These are phyloP conservation scores for Oreotrochilus melanogaster DNA, from an alignment of 2,113 vertebrate species.

Conservation along the genomic window DNA sequence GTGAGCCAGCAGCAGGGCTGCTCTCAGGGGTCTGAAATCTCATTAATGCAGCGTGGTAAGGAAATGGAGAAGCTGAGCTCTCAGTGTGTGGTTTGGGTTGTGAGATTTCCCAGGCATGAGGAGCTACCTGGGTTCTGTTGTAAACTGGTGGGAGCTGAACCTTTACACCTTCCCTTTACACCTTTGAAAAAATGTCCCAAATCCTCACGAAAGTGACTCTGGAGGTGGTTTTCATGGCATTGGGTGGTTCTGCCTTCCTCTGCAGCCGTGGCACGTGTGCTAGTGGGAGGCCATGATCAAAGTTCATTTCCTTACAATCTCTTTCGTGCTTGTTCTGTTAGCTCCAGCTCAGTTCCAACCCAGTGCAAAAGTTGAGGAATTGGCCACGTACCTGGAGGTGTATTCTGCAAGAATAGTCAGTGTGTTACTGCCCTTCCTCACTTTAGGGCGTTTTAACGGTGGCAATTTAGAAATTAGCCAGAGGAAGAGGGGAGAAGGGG, in stretches of 20 bases:
- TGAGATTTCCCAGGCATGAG: not conserved
- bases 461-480: not conserved
- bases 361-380: not conserved
- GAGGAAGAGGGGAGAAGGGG: not conserved
- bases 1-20: not conserved
- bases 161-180: fast-evolving
- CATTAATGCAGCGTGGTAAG: not conserved
- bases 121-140: not conserved
- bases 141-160: not conserved
- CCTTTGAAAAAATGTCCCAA: not conserved
- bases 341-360: not conserved
- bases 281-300: not conserved
- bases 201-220: not conserved
- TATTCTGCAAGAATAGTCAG: not conserved
- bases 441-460: not conserved
- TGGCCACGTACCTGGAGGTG: not conserved
- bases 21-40: not conserved
- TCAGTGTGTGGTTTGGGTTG: fast-evolving
- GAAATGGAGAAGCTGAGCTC: not conserved
- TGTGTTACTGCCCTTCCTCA: not conserved
- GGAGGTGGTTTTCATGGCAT: not conserved
- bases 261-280: not conserved
- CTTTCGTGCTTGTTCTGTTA: not conserved
- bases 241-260: not conserved
- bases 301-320: not conserved